Conservation (phyloP, 92 coral and sea anemone species). For the Actinostola sp. region DNA sequence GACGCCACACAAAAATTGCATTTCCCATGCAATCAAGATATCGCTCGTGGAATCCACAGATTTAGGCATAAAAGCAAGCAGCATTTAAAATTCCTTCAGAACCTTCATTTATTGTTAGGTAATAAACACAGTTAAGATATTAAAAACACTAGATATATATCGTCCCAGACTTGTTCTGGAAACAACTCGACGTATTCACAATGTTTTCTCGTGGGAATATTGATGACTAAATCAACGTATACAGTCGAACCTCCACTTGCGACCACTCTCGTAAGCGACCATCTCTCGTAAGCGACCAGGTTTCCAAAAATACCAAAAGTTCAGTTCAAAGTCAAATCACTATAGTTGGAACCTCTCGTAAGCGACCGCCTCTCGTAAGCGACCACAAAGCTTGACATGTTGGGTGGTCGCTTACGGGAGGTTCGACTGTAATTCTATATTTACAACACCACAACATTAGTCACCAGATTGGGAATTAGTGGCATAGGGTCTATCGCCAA, state of each 20-base stretch:
- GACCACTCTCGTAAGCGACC: no score
- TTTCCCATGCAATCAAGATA: no score
- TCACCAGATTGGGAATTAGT: not conserved
- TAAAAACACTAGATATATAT: conserved; percentile 8
- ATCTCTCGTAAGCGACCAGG: no score
- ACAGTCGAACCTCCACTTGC: no score
- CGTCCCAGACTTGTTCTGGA: conserved; percentile 7
- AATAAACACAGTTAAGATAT: conserved; percentile 1
- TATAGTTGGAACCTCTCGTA: no score
- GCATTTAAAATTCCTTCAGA: not conserved
- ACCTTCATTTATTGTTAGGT: conserved; percentile 6
- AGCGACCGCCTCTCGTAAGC: no score
- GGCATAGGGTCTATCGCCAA: not conserved
- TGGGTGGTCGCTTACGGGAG: no score
- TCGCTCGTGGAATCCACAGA: no score
- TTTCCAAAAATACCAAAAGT: no score
- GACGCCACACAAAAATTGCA: no score
- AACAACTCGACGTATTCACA: conserved; percentile 15
- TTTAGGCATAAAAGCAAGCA: not conserved
- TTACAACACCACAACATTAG: conserved; percentile 4
- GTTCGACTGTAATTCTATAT: conserved; percentile 4
- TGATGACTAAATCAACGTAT: not conserved
- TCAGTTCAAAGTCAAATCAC: no score
- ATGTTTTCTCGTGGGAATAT: not conserved
- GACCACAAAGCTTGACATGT: no score